These are phyloP conservation scores for Sylvicapra grimmia DNA, from an alignment of 2,113 vertebrate genomes.

Conservation along the genomic window DNA sequence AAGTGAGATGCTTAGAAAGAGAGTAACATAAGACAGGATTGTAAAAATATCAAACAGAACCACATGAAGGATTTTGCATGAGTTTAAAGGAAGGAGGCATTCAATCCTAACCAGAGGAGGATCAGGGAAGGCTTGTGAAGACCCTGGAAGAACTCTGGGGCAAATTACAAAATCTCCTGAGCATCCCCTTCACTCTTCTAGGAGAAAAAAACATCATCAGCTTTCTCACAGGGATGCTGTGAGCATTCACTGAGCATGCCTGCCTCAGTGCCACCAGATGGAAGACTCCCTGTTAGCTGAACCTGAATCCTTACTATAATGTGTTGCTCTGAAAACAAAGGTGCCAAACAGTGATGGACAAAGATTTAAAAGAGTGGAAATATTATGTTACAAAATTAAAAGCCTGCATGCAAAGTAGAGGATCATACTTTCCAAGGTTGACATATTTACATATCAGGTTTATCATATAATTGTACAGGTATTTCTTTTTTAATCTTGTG, in stretches of 20 bases:
- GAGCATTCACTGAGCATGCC: not conserved
- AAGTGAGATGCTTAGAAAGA: not conserved
- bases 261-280: not conserved
- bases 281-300: not conserved
- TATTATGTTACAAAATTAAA: not conserved
- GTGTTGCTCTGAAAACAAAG: not conserved
- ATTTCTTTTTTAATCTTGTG: not conserved
- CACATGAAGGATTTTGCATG: not conserved
- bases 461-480: not conserved
- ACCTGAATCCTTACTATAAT: not conserved
- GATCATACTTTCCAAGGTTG: not conserved
- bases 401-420: not conserved
- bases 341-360: not conserved
- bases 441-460: not conserved
- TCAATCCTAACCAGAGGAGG: not conserved
- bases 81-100: not conserved
- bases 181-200: not conserved
- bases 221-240: not conserved
- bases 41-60: not conserved
- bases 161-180: not conserved
- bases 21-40: not conserved
- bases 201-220: not conserved
- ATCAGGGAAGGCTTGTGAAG: not conserved
- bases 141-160: not conserved
- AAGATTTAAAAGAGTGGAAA: not conserved